phyloP scores from a whole-genome alignment of 2,113 vertebrate genomes.

The Ochotona princeps region DNA sequence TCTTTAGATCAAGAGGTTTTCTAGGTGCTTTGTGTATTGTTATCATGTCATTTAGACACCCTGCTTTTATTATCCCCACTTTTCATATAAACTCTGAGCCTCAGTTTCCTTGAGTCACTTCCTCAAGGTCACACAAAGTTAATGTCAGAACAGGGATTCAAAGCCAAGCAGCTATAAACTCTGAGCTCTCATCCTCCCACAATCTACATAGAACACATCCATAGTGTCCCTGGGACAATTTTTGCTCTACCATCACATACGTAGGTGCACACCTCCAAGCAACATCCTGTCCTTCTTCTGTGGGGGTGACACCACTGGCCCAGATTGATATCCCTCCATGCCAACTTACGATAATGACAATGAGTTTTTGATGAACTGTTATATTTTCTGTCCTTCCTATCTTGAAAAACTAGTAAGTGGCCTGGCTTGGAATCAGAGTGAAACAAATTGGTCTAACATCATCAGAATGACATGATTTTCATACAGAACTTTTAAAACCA shows the following conservation, averaged over 20 bases:
- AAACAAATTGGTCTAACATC: slow-evolving; percentile 28
- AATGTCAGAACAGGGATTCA: slow-evolving; percentile 22
- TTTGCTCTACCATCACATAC: not conserved
- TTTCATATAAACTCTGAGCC: slow-evolving; percentile 40
- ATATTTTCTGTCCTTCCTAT: slow-evolving; percentile 30
- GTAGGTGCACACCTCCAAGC: not conserved
- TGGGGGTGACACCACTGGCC: not conserved
- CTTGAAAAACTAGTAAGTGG: slow-evolving; percentile 27
- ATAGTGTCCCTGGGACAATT: not conserved
- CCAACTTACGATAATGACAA: slow-evolving; percentile 47
- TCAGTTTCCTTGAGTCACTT: slow-evolving; percentile 29
- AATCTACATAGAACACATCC: not conserved
- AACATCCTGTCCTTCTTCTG: not conserved
- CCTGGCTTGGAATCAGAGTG: slow-evolving; percentile 37
- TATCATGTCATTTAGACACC: not conserved
- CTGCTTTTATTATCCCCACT: slow-evolving; percentile 25
- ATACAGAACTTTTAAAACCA: slow-evolving; percentile 9
- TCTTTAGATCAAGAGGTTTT: slow-evolving; percentile 25
- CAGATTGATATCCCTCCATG: not conserved
- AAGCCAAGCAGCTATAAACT: slow-evolving; percentile 31
- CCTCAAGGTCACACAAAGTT: slow-evolving; percentile 25
- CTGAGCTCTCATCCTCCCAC: not conserved
- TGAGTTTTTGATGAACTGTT: slow-evolving; percentile 37
- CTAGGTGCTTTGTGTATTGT: slow-evolving; percentile 30
- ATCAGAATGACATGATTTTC: slow-evolving; percentile 45